Conservation (phyloP, 1,140 invertebrate species). For the Drosophila orena region DNA sequence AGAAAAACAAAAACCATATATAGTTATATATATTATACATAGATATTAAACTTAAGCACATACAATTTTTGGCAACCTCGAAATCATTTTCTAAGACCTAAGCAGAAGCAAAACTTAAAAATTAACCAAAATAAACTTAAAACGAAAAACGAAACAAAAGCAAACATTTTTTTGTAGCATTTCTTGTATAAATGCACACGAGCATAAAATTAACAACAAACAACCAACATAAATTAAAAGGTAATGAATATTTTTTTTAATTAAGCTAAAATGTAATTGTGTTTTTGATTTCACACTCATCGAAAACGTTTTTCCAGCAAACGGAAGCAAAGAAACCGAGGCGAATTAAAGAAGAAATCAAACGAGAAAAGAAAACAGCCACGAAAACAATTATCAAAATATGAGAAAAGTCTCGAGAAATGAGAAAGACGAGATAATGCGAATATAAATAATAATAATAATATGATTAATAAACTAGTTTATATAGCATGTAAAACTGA, state of each 20-base stretch:
- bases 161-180: conserved; percentile 46
- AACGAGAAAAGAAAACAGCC: conserved; percentile 16
- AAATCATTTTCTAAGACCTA: conserved; percentile 42
- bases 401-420: conserved; percentile 7
- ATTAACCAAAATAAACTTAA: conserved; percentile 18
- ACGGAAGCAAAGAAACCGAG: not conserved
- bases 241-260: conserved; percentile 46
- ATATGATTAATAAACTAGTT: conserved; percentile 69
- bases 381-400: conserved; percentile 30
- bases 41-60: conserved; percentile 46
- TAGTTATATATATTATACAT: conserved; percentile 32
- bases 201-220: conserved; percentile 23
- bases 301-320: conserved; percentile 10
- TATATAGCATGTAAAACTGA: conserved; percentile 82
- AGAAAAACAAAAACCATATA: conserved; percentile 11
- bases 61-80: conserved; percentile 39
- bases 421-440: conserved; percentile 29
- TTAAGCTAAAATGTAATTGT: conserved; percentile 33
- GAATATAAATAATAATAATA: conserved; percentile 75
- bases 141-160: not conserved
- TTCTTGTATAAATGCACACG: conserved; percentile 51
- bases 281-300: conserved; percentile 27
- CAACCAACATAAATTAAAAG: conserved; percentile 22
- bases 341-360: conserved; percentile 23
- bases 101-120: conserved; percentile 11